Conservation (phyloP, 2,888 invertebrate species). For the Scrobipalpa atriplicella region DNA sequence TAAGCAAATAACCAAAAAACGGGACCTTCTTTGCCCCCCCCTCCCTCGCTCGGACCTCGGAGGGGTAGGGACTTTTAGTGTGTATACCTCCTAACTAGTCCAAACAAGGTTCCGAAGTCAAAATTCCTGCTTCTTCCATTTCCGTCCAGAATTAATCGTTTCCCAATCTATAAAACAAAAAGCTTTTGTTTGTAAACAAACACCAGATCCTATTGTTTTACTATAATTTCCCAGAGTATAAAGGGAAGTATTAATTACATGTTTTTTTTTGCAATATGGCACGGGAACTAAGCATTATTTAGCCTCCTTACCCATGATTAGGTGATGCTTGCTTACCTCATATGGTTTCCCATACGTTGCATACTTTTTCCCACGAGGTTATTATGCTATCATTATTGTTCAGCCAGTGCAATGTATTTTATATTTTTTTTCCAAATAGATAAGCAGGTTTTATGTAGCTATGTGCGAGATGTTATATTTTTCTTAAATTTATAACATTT, state of each 20-base stretch:
- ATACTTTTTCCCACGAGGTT: constrained; percentile 27
- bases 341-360: constrained; percentile 27
- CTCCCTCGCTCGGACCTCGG: too few relatives aligned
- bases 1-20: too few relatives aligned
- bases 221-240: constrained; percentile 3
- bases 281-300: constrained; percentile 23
- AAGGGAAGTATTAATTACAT: constrained; percentile 18
- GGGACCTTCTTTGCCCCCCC: too few relatives aligned
- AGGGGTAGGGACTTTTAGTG: too few relatives aligned
- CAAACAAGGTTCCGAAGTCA: too few relatives aligned
- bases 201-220: constrained; percentile 19
- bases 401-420: constrained; percentile 2
- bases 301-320: constrained; percentile 24
- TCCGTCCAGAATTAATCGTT: too few relatives aligned
- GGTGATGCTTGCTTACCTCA: constrained; percentile 29
- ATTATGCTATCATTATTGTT: constrained; percentile 7
- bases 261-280: constrained; percentile 15
- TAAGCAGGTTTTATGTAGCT: too few relatives aligned
- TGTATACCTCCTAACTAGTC: too few relatives aligned
- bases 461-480: too few relatives aligned
- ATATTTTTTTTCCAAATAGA: neutral
- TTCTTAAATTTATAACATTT: too few relatives aligned
- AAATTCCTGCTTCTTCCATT: too few relatives aligned
- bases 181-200: constrained; percentile 1
- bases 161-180: neutral